Percentiles rank a stretch among this genome's conserved stretches.
These are phyloP conservation scores for Trachelus stipa DNA, from an alignment of 2,888 invertebrate genomes.

Conservation along the genomic window DNA sequence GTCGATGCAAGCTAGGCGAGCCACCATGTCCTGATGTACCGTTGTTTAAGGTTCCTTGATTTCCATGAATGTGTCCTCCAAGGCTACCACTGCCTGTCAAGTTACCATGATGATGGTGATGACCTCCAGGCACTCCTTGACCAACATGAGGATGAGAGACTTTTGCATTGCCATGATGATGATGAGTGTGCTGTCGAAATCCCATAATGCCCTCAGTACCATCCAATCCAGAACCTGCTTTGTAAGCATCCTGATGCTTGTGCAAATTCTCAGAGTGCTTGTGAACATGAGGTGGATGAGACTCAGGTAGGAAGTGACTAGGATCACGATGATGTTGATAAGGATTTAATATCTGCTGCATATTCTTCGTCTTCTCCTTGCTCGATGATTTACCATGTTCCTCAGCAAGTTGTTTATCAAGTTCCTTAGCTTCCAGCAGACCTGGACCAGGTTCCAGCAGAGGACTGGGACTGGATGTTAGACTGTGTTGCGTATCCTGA, in stretches of 20 bases:
- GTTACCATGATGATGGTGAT: constrained; percentile 43
- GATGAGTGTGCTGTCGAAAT: constrained; percentile 43
- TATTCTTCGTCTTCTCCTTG: constrained; percentile 44
- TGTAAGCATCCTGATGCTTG: constrained; percentile 43
- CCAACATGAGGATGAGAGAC: constrained; percentile 37
- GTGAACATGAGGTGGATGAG: constrained; percentile 31
- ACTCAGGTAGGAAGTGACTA: constrained; percentile 42
- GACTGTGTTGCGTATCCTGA: constrained; percentile 40
- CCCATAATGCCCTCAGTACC: constrained; percentile 36
- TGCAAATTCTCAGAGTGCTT: constrained; percentile 22
- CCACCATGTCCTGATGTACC: constrained; percentile 16
- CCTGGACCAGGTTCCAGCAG: constrained; percentile 34
- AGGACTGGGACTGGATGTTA: constrained; percentile 42
- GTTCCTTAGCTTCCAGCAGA: constrained; percentile 35
- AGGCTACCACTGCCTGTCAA: not conserved
- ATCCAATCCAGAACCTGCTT: constrained; percentile 34
- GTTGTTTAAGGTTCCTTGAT: constrained; percentile 20
- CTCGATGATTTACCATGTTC: constrained; percentile 26
- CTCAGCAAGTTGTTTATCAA: constrained; percentile 40
- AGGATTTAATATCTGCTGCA: constrained; percentile 40
- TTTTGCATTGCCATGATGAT: constrained; percentile 43
- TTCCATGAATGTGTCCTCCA: constrained; percentile 35
- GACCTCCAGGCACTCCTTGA: not conserved
- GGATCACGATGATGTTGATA: constrained; percentile 49
- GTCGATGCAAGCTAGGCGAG: constrained; percentile 26